A percentile compares a stretch with the other conserved stretches of the same genome.
Conservation (phyloP, 2,797 vertebrate genomes). For the Gymnopithys bicolor region DNA sequence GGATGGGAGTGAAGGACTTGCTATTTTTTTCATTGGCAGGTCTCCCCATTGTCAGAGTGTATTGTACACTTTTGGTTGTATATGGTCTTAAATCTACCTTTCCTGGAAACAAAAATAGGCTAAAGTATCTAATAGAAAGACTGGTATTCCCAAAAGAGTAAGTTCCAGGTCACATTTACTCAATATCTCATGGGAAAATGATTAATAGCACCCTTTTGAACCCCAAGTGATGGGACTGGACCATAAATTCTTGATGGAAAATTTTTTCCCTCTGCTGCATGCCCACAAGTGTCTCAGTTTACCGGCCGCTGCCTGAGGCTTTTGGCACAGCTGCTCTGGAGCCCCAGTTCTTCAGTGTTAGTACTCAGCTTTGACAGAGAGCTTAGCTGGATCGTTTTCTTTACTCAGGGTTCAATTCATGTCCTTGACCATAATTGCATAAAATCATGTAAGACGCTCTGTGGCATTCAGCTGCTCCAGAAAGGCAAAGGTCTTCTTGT, state of each 20-base stretch:
- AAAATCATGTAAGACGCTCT: background rate
- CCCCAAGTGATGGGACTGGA: background rate
- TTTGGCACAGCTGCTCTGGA: background rate
- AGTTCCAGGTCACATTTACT: background rate
- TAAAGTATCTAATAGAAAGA: background rate
- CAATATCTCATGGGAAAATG: background rate
- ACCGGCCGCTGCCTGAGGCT: background rate
- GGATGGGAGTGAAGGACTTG: background rate
- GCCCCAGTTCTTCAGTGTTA: background rate
- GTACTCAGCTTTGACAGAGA: background rate
- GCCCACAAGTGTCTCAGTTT: background rate
- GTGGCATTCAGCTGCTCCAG: background rate
- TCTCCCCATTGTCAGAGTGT: background rate
- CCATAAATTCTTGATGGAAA: background rate
- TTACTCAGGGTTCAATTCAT: background rate
- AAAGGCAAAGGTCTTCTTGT: background rate
- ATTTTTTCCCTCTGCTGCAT: background rate
- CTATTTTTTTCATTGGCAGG: background rate
- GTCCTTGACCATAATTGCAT: background rate
- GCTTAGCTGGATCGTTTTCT: background rate
- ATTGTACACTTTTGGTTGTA: fast-evolving
- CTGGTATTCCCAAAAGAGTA: background rate
- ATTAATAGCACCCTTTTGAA: background rate
- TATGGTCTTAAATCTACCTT: background rate
- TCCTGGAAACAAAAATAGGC: background rate